Base-by-base conservation (phyloP, 1,140 invertebrate genomes). In the Scaptomyza graminum region DNA sequence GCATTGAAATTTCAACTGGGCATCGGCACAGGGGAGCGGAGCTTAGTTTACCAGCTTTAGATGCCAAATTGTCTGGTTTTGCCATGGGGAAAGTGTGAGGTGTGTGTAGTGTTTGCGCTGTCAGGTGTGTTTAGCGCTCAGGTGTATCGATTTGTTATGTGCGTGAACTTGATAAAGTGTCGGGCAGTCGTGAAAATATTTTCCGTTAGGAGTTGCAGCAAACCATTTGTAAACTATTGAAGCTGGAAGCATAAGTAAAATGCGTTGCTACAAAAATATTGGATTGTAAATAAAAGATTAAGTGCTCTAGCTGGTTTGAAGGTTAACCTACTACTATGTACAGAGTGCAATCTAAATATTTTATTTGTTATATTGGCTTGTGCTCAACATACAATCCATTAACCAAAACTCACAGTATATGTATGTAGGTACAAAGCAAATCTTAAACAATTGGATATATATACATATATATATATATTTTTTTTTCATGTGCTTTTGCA, bases 131-230 rank as follows among this genome's bases (percentile, higher is more conserved):
- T 57, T 65, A 46, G 28, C 39, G 15, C 31, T 25, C 49, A 66
- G 63, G 41, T 67, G 63, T 60, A 60, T 72, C 55, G 63, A 65
- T 66, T 65, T 71, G 44, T 70, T 70, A 44, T 25, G n/a, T 22
- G 55, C 39, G 41, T 57, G 62, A 59, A 71, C 68, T 66, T 71
- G 62, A 59, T 71, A 39, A 65, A 66, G 68, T 52, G 52, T 59
- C 39, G 18, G 39, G n/a, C 39, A 28, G 28, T 65, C 31, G 13
- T 39, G 37, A 28, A 52, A 50, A 55, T 50, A 47, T 43, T 64
- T 31, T 16, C 41, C 13, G 37, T 7, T 2, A 9, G 31, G 5
- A 0, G 22, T 31, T 18, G 31, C 16, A 18, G 39, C n/a, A 22
- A 34, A 13, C 8, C 28, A 66, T 59, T 55, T 51, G 60, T 59